Percentiles rank a stretch among this genome's conserved stretches.
These are phyloP conservation scores for Antigone vipio DNA, from an alignment of 2,113 vertebrate species.

Conservation along the genomic window DNA sequence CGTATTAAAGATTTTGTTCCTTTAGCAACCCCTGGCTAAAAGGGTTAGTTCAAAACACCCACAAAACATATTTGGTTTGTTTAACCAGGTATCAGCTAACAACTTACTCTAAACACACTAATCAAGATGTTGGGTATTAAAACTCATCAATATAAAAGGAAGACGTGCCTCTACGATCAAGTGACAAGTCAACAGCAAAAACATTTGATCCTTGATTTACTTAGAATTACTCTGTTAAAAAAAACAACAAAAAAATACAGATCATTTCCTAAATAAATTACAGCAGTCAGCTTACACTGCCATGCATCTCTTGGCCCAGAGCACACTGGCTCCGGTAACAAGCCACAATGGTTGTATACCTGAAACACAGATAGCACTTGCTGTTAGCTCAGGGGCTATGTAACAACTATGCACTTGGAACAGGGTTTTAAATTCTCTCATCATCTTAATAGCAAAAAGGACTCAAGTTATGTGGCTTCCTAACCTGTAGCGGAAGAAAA, in stretches of 20 bases:
- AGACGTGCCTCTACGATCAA: not conserved
- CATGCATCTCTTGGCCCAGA: not conserved
- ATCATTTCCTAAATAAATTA: not conserved
- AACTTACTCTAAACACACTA: not conserved
- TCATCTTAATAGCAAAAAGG: not conserved
- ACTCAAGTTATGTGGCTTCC: not conserved
- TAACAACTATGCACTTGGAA: not conserved
- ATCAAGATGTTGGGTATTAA: not conserved
- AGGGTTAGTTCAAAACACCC: not conserved
- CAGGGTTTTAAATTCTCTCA: not conserved
- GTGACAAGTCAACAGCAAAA: not conserved
- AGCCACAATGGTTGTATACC: not conserved
- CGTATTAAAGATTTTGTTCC: not conserved
- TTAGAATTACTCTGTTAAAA: not conserved
- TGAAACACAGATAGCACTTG: not conserved
- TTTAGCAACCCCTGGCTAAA: not conserved
- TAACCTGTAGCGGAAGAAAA: not conserved
- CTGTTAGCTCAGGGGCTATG: not conserved
- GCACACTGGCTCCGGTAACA: not conserved
- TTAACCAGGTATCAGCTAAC: not conserved
- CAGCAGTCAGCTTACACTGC: not conserved
- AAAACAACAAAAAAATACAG: not conserved
- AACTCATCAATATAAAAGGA: not conserved
- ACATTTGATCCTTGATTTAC: not conserved
- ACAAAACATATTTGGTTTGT: not conserved